Conservation (phyloP, 2,888 invertebrate species). For the Heliothis peltigera region DNA sequence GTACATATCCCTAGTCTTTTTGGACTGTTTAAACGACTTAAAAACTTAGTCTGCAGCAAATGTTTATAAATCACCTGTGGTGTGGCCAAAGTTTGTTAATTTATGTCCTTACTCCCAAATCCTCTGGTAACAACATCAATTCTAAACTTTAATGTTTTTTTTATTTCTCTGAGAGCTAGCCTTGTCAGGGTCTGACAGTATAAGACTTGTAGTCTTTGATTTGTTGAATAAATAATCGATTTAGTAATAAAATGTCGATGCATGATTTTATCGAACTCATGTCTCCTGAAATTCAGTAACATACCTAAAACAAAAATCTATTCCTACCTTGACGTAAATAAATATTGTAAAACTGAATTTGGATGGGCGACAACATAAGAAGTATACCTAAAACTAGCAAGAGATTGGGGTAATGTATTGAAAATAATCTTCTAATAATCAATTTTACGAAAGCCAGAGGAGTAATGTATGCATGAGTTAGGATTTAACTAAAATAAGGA, state of each 20-base stretch:
- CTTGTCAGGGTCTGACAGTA: slow-evolving; percentile 14
- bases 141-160: slow-evolving; percentile 53
- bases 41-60: slow-evolving; percentile 37
- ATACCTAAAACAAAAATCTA: no score
- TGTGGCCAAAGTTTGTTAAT: slow-evolving; percentile 70
- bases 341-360: no score
- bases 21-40: slow-evolving; percentile 14
- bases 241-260: not conserved
- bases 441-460: no score
- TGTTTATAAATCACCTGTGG: slow-evolving; percentile 57
- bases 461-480: no score
- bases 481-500: no score
- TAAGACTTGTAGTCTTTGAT: not conserved
- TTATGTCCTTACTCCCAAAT: slow-evolving; percentile 64
- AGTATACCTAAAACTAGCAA: no score
- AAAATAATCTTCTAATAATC: no score
- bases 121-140: slow-evolving; percentile 44
- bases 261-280: not conserved
- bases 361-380: no score
- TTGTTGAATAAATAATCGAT: no score
- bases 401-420: no score
- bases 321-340: no score
- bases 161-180: slow-evolving; percentile 30
- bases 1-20: slow-evolving; percentile 2
- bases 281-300: no score